Evolutionary conservation across 2,888 invertebrate genomes (phyloP), one percentile per base, ranked within the genome.

Genomic region (Dasysyrphus tricinctus): DNA sequence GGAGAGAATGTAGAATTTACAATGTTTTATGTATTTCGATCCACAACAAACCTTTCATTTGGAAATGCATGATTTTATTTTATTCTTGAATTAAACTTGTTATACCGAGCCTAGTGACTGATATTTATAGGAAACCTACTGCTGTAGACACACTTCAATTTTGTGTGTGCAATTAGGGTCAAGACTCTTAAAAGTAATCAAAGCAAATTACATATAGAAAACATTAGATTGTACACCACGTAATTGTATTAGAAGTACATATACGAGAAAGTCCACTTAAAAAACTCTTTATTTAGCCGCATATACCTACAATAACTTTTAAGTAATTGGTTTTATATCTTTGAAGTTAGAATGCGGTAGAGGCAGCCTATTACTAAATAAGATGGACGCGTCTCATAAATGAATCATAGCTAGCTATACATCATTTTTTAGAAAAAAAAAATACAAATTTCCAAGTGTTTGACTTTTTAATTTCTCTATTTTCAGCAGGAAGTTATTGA

Each of bases 81-180:
- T 9, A 7, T 24, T 54, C n/a, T 37, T 11, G 5, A 32, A 67
- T 49, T 44, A 29, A 69, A 69, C 67, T 61, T 37, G 11, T 34
- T 34, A 8, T 3, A 39, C 14, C 0, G 12, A 24, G 7, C 32
- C 67, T 16, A 34, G 24, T 44, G 5, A 51, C 57, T 44, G 29
- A 61, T 78, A 67, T 82, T 74, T 78, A 78, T 82, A 56, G 61
- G 49, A 78, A 73, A 39, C 1, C 14, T 19, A 34, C n/a, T 56
- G 2, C 39, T 42, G 14, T 47, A 61, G 2, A 32, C 1, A 5
- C 9, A 56, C 76, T 80, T 63, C 8, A 70, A 29, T 11, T 59
- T 6, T 24, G 11, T 24, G 3, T 49, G 19, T 49, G 49, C 34
- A 80, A 67, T 74, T 80, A 49, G 49, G 49, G 44, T 80, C 65